Base-by-base conservation (phyloP, 2,797 vertebrate species). In the Emydoidea blandingii region DNA sequence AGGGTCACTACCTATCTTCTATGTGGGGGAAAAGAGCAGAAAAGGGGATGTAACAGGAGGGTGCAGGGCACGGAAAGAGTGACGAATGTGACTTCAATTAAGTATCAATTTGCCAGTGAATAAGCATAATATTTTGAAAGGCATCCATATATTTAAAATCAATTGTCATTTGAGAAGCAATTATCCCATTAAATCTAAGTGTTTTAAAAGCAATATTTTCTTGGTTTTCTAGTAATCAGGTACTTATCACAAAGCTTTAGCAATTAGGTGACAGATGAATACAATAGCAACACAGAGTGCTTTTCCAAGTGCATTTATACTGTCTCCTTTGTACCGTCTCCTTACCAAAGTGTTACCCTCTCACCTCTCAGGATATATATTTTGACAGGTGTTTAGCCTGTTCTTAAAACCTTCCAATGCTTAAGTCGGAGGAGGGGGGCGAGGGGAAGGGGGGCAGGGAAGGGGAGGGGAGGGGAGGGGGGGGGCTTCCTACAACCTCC, bases 401-500 rank as follows among this genome's bases (percentile, higher is more conserved):
- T 68, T 37, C 65, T 68, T 21, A 65, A 65, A 65, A 65, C 16
- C 16, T 65, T n/a, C 65, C 65, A 37, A 3, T 68, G n/a, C 23
- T 23, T n/a, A 18, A 19, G 19, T 1, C 8, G 1, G 52, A 16
- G 19, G 3, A 1, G 6, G 53, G 53, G 53, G 53, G 23, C 2
- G 3, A 6, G 7, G 19, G 8, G 53, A 21, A 41, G 5, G 41
- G 41, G 53, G 23, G 18, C 8, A 47, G 3, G 47, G 47, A 2
- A 50, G 49, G 2, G 50, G 15, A 4, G 5, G 15, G 37, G 37
- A 37, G 37, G 37, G 37, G 37, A 37, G 8, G 21, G 53, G 23
- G 23, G 3, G 8, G 18, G 16, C 3, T 10, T 21, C 18, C 31
- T 19, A n/a, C 62, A 68, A 37, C 8, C 62, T 37, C 34, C 62